Evolutionary conservation across 2,888 invertebrate genomes (phyloP).

Genomic region (Eulithis prunata): DNA sequence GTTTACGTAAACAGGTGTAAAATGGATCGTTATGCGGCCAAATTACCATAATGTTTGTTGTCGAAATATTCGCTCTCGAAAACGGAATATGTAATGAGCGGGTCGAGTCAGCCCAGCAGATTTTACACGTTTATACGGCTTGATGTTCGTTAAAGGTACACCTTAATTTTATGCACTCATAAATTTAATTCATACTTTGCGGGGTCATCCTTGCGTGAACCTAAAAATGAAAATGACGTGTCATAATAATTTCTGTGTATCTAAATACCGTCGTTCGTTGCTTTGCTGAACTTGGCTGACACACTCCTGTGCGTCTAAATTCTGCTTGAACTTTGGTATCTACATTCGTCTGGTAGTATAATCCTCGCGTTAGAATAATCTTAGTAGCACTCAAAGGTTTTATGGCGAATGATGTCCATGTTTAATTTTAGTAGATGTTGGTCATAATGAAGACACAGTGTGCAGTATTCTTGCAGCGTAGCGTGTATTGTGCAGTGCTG

Average conservation of each 20-base stretch:
- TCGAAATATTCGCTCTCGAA: conserved; percentile 76
- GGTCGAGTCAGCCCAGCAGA: conserved; percentile 66
- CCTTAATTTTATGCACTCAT: conserved; percentile 68
- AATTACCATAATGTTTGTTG: conserved; percentile 82
- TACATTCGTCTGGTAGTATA: no score
- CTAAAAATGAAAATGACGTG: conserved; percentile 34
- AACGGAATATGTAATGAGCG: conserved; percentile 76
- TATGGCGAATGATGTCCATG: conserved; percentile 35
- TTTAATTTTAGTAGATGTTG: conserved; percentile 24
- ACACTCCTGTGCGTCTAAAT: no score
- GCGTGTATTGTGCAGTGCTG: conserved; percentile 50
- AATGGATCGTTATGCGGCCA: conserved; percentile 74
- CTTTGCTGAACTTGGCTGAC: no score
- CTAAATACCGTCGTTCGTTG: no score
- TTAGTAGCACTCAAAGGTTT: neutral
- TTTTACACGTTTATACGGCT: conserved; percentile 67
- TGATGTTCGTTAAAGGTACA: conserved; percentile 67
- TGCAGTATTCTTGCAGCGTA: conserved; percentile 51
- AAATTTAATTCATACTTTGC: conserved; percentile 65
- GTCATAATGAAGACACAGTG: conserved; percentile 64
- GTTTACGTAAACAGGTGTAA: conserved; percentile 81
- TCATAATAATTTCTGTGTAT: conserved; percentile 18
- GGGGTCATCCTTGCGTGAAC: conserved; percentile 48
- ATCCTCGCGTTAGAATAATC: no score
- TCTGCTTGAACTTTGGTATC: no score